Conservation (phyloP, 2,113 vertebrate species). For the Pelecanoides urinatrix region DNA sequence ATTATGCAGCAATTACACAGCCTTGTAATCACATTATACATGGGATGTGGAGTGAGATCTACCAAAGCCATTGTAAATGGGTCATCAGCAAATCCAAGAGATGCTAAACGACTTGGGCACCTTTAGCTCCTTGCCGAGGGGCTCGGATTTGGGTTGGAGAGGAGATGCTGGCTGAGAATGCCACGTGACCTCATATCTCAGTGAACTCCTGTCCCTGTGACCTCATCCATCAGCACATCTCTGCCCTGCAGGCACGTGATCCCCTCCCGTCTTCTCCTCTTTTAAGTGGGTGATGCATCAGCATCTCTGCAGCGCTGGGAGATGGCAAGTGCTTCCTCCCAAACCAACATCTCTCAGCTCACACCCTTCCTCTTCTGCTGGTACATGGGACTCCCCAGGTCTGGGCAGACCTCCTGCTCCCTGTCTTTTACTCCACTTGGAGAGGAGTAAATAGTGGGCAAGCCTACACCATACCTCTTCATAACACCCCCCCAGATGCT, state of each 20-base stretch:
- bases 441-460: not conserved
- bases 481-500: not conserved
- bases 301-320: not conserved
- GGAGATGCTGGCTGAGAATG: not conserved
- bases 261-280: not conserved
- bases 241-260: not conserved
- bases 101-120: not conserved
- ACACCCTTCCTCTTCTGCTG: not conserved
- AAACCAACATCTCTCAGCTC: not conserved
- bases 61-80: not conserved
- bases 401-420: not conserved
- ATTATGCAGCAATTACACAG: slow-evolving; percentile 41
- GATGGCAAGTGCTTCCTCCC: not conserved
- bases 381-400: fast-evolving
- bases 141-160: not conserved
- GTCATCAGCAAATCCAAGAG: not conserved
- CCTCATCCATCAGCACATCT: not conserved
- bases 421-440: not conserved
- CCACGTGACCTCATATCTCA: fast-evolving
- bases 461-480: not conserved
- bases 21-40: slow-evolving; percentile 38
- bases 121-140: not conserved
- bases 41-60: not conserved
- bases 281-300: not conserved
- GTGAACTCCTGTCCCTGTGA: not conserved